Evolutionary conservation across 2,888 invertebrate genomes (phyloP), one percentile per base, ranked within the genome.

Genomic region (Caradrina clavipalpis): DNA sequence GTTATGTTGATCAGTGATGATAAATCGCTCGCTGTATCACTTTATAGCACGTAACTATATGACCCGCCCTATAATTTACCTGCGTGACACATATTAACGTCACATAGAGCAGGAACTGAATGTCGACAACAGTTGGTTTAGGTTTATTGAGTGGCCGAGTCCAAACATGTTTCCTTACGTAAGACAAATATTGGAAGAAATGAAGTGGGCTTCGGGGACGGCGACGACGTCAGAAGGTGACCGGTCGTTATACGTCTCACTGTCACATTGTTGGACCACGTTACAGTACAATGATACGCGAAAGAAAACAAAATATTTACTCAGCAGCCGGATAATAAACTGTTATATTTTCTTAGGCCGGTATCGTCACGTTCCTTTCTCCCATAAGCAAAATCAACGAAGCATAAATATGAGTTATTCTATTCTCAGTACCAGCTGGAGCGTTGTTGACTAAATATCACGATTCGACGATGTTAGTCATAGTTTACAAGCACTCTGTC

Each of bases 111-210:
- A 68, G 76, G 54, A 73, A 69, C 39, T 21, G 11, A 47, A 35
- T 45, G 21, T 55, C 49, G 61, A 39, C 26, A 61, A 62, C 45
- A 59, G 69, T 68, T 65, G 66, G 61, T 61, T 68, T 58, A 69
- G 47, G 65, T 61, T 65, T 73, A 65, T 73, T 75, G 61, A 80
- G 81, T 76, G 58, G 54, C 51, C 26, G 26, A 26, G 26, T 26
- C 26, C 64, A 47, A 69, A 80, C 54, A 62, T 51, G 61, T 61
- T 80, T 51, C 58, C 63, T 80, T 61, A 64, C 60, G 64, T 59
- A 62, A 65, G 50, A 42, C 55, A 71, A 78, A 78, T 78, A 71
- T 81, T 81, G 61, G 72, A 55, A 60, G 62, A 58, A 72, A 68
- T 66, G 56, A 62, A 71, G 49, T 71, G 67, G 67, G 49, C 22